Base-by-base conservation (phyloP, 2,888 invertebrate species). In the Tinea semifulvella region DNA sequence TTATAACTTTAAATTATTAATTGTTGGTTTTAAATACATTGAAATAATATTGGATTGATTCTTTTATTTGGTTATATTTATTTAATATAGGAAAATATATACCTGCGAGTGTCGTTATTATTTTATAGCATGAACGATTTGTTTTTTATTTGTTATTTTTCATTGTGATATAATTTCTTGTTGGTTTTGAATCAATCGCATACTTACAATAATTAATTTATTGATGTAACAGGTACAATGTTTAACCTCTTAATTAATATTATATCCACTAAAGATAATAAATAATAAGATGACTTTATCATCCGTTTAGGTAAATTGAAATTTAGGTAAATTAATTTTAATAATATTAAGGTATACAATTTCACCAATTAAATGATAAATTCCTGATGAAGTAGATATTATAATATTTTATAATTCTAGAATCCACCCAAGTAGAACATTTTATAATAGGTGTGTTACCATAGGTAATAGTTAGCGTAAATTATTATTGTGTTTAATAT, bases 401-500 rank as follows among this genome's bases (percentile, higher is more conserved):
- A 6, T 38, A 18, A 40, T 20, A 14, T n/a, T n/a, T n/a, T n/a
- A n/a, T 40, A 40, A 18, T 38, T 22, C 20, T 40, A 22, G 22
- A 40, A 22, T 40, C 38, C 40, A 40, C 40, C 40, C 40, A 40
- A 36, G 36, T 36, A 36, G 36, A 10, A 13, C 11, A 31, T 31
- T 31, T 31, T 31, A n/a, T 31, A 31, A 31, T 31, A 31, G 31
- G 14, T 31, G 14, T 31, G 14, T 13, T 31, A 31, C 7, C 2
- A 31, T 31, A 31, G 31, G 6, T 31, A 14, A 31, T 31, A 31
- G 6, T 31, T 31, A 31, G n/a, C n/a, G n/a, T n/a, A n/a, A n/a
- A n/a, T n/a, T n/a, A n/a, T n/a, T n/a, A n/a, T n/a, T n/a, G n/a
- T n/a, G n/a, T n/a, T n/a, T n/a, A n/a, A n/a, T n/a, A n/a, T n/a